Percentiles rank a stretch among this genome's conserved stretches.
Conservation (phyloP, 2,113 vertebrate genomes). For the Clupea harengus region DNA sequence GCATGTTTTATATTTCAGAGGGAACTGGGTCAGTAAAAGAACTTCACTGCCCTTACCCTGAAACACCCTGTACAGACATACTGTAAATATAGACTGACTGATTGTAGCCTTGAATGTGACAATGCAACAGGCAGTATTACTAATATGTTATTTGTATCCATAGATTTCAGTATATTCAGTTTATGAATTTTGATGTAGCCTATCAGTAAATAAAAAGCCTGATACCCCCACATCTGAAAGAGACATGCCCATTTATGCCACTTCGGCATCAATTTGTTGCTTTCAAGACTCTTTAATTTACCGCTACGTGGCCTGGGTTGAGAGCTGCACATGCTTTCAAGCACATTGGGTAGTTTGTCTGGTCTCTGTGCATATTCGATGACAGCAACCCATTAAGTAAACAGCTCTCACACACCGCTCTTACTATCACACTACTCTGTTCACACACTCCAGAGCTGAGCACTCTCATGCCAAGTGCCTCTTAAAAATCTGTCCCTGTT, state of each 20-base stretch:
- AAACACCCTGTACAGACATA: too few relatives aligned
- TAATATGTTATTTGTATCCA: background rate
- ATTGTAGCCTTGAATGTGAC: too few relatives aligned
- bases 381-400: background rate
- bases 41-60: too few relatives aligned
- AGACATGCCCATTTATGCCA: background rate
- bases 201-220: background rate
- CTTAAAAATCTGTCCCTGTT: conserved; percentile 4
- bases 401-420: conserved; percentile 1
- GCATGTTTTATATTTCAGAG: too few relatives aligned
- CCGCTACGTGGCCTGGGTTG: conserved; percentile 4
- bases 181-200: background rate
- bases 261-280: background rate
- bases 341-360: background rate
- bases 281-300: conserved; percentile 9
- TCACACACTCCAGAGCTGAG: conserved; percentile 9
- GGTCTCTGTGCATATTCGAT: conserved; percentile 9
- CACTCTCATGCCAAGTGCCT: background rate
- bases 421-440: background rate
- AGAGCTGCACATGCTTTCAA: background rate
- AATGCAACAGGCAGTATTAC: background rate
- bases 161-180: background rate
- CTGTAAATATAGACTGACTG: too few relatives aligned
- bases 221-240: background rate
- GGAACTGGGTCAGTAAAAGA: too few relatives aligned